These are phyloP conservation scores for Sternotherus odoratus DNA, from an alignment of 2,797 vertebrate species.

Conservation along the genomic window DNA sequence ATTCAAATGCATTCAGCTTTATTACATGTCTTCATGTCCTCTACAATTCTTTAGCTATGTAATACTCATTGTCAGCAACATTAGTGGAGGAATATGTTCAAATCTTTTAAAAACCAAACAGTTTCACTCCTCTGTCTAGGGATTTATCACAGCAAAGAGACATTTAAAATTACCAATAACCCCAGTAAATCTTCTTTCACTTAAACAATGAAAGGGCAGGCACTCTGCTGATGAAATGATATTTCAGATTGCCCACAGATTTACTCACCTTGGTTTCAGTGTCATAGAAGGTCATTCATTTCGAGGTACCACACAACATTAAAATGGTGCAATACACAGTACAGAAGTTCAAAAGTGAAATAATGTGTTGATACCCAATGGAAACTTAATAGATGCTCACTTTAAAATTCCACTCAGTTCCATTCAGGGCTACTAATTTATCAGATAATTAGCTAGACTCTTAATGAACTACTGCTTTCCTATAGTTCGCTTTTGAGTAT, in stretches of 20 bases:
- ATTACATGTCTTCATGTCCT: background rate
- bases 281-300: background rate
- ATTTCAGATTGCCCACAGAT: background rate
- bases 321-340: background rate
- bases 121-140: background rate
- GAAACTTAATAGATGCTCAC: background rate
- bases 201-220: conserved; percentile 3
- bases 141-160: background rate
- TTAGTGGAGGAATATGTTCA: background rate
- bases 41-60: background rate
- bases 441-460: background rate
- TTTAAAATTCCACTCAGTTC: background rate
- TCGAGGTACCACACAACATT: background rate
- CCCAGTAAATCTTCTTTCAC: background rate
- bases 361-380: background rate
- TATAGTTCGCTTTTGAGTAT: fast-evolving
- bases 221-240: conserved; percentile 7
- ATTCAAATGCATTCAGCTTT: background rate
- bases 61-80: background rate
- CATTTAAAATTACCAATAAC: conserved; percentile 37
- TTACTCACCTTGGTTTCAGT: conserved; percentile 19
- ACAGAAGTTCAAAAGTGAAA: background rate
- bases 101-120: conserved; percentile 8
- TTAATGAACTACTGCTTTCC: background rate
- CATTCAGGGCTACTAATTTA: background rate